Evolutionary conservation across 2,888 invertebrate genomes (phyloP).

Genomic region (Mythimna pallens): DNA sequence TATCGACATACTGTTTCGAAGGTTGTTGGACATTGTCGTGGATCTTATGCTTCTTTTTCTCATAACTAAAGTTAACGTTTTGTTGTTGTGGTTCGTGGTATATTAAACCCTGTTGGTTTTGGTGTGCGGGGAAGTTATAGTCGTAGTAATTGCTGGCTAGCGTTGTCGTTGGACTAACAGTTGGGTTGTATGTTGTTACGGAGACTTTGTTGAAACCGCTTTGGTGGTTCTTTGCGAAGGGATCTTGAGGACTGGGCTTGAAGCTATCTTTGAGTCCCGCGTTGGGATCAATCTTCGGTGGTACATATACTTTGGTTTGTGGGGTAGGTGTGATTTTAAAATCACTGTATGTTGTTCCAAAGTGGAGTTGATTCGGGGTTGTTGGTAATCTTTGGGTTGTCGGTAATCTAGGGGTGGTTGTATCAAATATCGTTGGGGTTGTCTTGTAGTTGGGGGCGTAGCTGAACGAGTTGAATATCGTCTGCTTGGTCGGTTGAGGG

Average conservation of each 20-base stretch:
- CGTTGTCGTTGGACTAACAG: constrained; percentile 74
- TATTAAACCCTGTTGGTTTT: constrained; percentile 79
- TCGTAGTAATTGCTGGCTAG: constrained; percentile 77
- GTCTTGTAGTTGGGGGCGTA: constrained; percentile 82
- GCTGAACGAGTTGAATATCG: constrained; percentile 84
- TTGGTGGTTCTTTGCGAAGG: constrained; percentile 81
- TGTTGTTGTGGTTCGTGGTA: constrained; percentile 77
- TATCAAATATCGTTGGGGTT: constrained; percentile 76
- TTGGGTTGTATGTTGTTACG: constrained; percentile 84
- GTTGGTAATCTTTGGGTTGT: constrained; percentile 81
- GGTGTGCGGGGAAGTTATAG: constrained; percentile 77
- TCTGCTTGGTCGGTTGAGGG: constrained; percentile 83
- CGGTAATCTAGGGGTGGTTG: constrained; percentile 82
- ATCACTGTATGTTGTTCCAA: constrained; percentile 81
- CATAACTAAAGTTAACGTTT: constrained; percentile 73
- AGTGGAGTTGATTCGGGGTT: constrained; percentile 80
- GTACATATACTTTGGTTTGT: constrained; percentile 78
- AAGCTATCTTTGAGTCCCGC: constrained; percentile 78
- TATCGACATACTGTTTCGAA: constrained; percentile 76
- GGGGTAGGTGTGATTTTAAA: constrained; percentile 88
- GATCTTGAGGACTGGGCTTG: constrained; percentile 88
- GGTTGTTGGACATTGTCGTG: constrained; percentile 82
- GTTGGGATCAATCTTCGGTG: constrained; percentile 84
- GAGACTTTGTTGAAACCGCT: constrained; percentile 79
- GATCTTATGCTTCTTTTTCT: constrained; percentile 80